phyloP scores from a whole-genome alignment of 1,140 invertebrate species.

The Lucilia sericata region DNA sequence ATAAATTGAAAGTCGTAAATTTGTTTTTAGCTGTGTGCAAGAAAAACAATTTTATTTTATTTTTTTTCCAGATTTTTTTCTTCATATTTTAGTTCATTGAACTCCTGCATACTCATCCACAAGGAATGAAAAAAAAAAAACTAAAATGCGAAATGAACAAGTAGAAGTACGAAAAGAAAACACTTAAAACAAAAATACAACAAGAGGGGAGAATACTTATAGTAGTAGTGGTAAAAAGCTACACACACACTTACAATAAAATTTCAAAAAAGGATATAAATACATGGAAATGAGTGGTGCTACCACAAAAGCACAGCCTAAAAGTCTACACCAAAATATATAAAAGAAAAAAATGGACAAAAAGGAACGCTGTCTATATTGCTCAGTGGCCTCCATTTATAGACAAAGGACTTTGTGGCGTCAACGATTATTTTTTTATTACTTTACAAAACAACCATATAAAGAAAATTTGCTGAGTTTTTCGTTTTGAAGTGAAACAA shows the following conservation, averaged over 20 bases:
- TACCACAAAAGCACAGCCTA: not conserved
- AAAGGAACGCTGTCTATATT: not conserved
- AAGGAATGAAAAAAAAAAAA: not conserved
- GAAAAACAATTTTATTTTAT: not conserved
- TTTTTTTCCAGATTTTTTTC: not conserved
- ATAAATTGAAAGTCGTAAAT: not conserved
- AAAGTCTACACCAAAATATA: not conserved
- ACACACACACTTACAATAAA: not conserved
- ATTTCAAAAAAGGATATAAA: not conserved
- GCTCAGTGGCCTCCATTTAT: conserved; percentile 4
- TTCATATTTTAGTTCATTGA: not conserved
- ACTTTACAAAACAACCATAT: not conserved
- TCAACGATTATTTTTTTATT: not conserved
- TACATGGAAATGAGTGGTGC: not conserved
- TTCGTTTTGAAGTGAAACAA: too few species aligned
- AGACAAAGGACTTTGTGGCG: not conserved
- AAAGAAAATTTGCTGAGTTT: too few species aligned
- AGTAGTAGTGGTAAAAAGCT: not conserved
- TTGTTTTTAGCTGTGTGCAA: not conserved
- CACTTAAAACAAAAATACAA: not conserved
- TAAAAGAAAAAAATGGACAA: not conserved
- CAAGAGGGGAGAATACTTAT: not conserved
- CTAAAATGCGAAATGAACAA: not conserved
- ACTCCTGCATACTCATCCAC: not conserved
- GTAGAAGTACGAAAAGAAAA: not conserved